A percentile compares a stretch with the other conserved stretches of the same genome.
Conservation (phyloP, 2,797 vertebrate genomes). For the Nasua narica region DNA sequence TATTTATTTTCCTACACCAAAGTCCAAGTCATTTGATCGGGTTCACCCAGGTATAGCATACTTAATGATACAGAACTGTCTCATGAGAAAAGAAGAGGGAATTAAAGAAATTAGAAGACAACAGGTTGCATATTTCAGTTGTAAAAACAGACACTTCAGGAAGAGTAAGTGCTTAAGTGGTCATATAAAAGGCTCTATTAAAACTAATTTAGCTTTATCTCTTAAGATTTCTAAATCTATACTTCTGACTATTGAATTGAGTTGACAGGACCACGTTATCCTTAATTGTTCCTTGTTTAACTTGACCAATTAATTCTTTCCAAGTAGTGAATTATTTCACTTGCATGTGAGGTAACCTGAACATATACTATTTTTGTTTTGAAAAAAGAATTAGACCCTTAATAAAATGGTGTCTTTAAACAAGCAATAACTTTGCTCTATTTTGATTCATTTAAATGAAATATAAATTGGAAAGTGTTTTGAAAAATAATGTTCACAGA, state of each 20-base stretch:
- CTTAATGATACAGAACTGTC: conserved; percentile 21
- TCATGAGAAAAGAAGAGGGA: conserved; percentile 2
- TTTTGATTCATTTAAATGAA: not conserved
- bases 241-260: conserved; percentile 21
- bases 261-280: not conserved
- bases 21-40: conserved; percentile 37
- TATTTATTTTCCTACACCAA: conserved; percentile 24
- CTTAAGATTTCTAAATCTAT: conserved; percentile 27
- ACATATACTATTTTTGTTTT: not conserved
- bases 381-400: not conserved
- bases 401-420: conserved; percentile 31
- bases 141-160: conserved; percentile 42
- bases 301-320: conserved; percentile 33
- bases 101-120: conserved; percentile 52
- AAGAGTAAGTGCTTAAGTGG: conserved; percentile 47
- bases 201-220: conserved; percentile 49
- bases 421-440: not conserved
- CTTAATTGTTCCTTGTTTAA: conserved; percentile 34
- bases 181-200: conserved; percentile 57
- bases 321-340: not conserved
- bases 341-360: not conserved
- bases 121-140: conserved; percentile 48
- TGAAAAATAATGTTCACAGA: not conserved
- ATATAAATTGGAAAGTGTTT: not conserved
- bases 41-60: conserved; percentile 31